Evolutionary conservation across 2,797 vertebrate species (phyloP).

Genomic region (Ctenosaura bakeri): DNA sequence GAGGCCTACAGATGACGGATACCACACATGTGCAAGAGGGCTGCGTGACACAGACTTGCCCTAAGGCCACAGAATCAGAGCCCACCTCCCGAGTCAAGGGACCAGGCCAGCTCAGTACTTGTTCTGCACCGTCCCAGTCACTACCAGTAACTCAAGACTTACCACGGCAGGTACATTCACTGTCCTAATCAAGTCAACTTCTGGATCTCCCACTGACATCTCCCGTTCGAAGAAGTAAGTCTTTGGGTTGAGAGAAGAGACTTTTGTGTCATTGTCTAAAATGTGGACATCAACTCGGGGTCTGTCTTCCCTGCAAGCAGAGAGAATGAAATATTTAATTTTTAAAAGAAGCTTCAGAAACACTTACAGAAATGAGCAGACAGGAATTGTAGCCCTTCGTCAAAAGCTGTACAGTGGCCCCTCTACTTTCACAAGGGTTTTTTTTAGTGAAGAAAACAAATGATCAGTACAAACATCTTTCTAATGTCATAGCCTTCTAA

Average conservation of each 20-base stretch:
- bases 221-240: constrained; percentile 89
- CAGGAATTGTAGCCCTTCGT: not conserved
- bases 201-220: constrained; percentile 88
- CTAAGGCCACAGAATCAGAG: not conserved
- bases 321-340: constrained; percentile 15
- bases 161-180: constrained; percentile 94
- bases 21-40: not conserved
- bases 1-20: not conserved
- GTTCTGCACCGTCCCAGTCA: not conserved
- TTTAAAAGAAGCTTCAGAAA: constrained; percentile 18
- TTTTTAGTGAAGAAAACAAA: not conserved
- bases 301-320: constrained; percentile 88
- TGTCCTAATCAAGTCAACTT: constrained; percentile 90
- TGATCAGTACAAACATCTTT: not conserved
- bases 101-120: not conserved
- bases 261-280: constrained; percentile 89
- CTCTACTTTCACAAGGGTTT: too few relatives aligned
- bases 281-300: constrained; percentile 89
- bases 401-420: not conserved
- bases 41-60: too few relatives aligned
- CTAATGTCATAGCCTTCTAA: not conserved
- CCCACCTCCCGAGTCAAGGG: too few relatives aligned
- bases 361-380: not conserved
- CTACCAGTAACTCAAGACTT: constrained; percentile 68
- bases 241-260: constrained; percentile 90